Percentiles rank a stretch among this genome's conserved stretches.
These are phyloP conservation scores for Elymnias hypermnestra DNA, from an alignment of 1,140 invertebrate species.

Conservation along the genomic window DNA sequence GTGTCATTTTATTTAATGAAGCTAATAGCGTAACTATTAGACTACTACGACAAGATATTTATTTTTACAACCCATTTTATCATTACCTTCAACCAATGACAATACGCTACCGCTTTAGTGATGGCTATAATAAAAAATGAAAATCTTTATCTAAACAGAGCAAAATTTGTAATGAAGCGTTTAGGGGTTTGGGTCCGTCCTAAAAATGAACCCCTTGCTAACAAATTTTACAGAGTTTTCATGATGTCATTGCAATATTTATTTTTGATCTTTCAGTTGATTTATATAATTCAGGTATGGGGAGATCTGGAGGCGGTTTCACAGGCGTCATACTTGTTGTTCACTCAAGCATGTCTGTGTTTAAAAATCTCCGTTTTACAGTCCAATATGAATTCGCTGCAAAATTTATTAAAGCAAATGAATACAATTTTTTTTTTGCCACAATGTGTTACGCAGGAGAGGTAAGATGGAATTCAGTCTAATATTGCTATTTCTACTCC, in stretches of 20 bases:
- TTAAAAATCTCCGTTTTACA: slow-evolving; percentile 60
- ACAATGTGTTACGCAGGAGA: slow-evolving; percentile 33
- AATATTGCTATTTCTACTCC: no score
- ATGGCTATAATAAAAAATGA: slow-evolving; percentile 29
- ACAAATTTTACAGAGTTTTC: slow-evolving; percentile 41
- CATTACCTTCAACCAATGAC: not conserved
- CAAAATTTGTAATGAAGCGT: slow-evolving; percentile 55
- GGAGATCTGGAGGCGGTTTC: slow-evolving; percentile 57
- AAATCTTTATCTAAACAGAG: slow-evolving; percentile 51
- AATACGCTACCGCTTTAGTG: not conserved
- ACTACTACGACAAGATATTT: slow-evolving; percentile 9
- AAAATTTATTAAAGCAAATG: slow-evolving; percentile 43
- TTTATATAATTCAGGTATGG: slow-evolving; percentile 54
- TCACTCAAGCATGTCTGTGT: slow-evolving; percentile 62
- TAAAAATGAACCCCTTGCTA: slow-evolving; percentile 25
- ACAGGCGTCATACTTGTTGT: slow-evolving; percentile 52
- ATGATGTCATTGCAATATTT: slow-evolving; percentile 57
- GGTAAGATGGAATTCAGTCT: slow-evolving; percentile 11
- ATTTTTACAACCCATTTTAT: not conserved
- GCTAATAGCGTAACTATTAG: slow-evolving; percentile 18
- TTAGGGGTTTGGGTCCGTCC: slow-evolving; percentile 57
- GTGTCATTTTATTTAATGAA: slow-evolving; percentile 28
- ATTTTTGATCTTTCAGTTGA: slow-evolving; percentile 57
- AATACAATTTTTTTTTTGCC: slow-evolving; percentile 46
- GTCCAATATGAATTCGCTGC: slow-evolving; percentile 35